Evolutionary conservation across 2,797 vertebrate species (phyloP).

Genomic region (Hypotaenidia okinawae): DNA sequence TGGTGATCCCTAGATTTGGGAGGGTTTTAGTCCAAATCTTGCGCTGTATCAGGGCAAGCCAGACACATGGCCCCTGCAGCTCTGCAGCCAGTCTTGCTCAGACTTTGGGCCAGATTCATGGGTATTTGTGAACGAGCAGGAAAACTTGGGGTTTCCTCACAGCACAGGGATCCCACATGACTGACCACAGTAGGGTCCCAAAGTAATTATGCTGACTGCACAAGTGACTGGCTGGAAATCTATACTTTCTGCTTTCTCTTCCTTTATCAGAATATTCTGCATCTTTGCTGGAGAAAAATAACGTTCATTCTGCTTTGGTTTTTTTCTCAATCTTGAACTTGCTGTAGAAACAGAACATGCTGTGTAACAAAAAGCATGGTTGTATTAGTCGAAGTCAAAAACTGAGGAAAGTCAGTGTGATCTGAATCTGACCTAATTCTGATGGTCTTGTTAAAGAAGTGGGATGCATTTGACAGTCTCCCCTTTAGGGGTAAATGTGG

Average conservation of each 20-base stretch:
- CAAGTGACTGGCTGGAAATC: neutral
- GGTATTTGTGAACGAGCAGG: neutral
- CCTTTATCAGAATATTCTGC: neutral
- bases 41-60: neutral
- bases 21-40: neutral
- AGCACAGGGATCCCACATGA: neutral
- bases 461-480: neutral
- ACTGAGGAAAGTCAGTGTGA: neutral
- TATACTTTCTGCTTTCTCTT: neutral
- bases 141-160: neutral
- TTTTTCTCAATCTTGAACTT: neutral
- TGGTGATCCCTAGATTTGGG: neutral
- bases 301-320: accelerated
- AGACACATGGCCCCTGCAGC: neutral
- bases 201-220: neutral
- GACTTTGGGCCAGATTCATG: too few species aligned
- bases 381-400: neutral
- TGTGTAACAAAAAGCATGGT: neutral
- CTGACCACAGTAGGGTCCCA: neutral
- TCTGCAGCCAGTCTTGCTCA: neutral
- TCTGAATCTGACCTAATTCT: neutral
- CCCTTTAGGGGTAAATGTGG: accelerated
- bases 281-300: neutral
- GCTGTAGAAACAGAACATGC: neutral
- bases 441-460: neutral